Evolutionary conservation across 2,888 invertebrate species (phyloP), one percentile per base, ranked within the genome.

Genomic region (Orchestes rusci): DNA sequence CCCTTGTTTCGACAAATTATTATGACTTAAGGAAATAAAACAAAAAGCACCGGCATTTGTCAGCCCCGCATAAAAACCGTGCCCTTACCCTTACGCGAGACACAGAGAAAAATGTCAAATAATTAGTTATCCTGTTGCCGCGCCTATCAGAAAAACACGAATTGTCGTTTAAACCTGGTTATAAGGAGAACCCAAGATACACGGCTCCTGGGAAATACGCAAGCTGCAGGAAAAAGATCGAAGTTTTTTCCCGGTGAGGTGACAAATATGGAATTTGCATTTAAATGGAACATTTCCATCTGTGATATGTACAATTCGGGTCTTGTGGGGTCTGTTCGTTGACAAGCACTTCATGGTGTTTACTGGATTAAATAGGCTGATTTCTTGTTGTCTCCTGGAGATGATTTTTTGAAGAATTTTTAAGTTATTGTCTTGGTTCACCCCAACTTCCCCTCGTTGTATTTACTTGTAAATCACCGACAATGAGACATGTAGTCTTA

Each of bases 191-290:
- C 33, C 31, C 39, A 12, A 30, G 42, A 17, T 23, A 37, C 32
- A 43, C 31, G 38, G 44, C 47, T 47, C 47, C 43, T 34, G 66
- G 66, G 66, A 66, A 66, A 66, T 65, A 36, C 23, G 62, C 61
- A 62, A 63, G 63, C 64, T 60, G 60, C n/a, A n/a, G 58, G 61
- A 61, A 63, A 59, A 63, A 65, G 64, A 67, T 67, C 66, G 66
- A 68, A 69, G 60, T 68, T 69, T 69, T 67, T 68, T 43, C 38
- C 15, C 27, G 33, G 44, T 61, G 65, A 70, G 70, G 74, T 74
- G 75, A 75, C 75, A 75, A 76, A 76, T 75, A 75, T 72, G 71
- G 72, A 75, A 76, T 76, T 76, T 76, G 74, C 76, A 76, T 76
- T 75, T 76, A 76, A 76, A 76, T 76, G 73, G 75, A 73, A 73